A percentile compares a stretch with the other conserved stretches of the same genome.
phyloP scores from a whole-genome alignment of 2,888 invertebrate species.

The Minunthozetes semirufus region DNA sequence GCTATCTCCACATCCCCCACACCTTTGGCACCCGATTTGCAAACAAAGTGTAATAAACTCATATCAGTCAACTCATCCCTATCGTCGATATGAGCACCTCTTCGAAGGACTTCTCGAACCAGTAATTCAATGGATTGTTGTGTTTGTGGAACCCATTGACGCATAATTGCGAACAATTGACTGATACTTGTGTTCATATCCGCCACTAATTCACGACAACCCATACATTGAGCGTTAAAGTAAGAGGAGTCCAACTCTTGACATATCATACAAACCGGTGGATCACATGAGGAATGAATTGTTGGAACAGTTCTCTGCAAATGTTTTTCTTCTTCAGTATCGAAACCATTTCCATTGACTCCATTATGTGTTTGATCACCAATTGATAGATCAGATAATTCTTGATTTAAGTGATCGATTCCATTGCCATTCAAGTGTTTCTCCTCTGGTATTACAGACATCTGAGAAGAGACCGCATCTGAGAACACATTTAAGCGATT shows the following conservation, averaged over 20 bases:
- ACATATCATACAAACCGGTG: slow-evolving; percentile 51
- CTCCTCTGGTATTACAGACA: not conserved
- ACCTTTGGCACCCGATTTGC: slow-evolving; percentile 52
- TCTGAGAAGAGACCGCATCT: not conserved
- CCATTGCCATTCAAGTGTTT: not conserved
- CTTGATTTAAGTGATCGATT: not conserved
- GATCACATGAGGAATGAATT: slow-evolving; percentile 51
- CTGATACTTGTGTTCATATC: slow-evolving; percentile 48
- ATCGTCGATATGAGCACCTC: slow-evolving; percentile 52
- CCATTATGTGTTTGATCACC: not conserved
- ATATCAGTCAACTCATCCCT: slow-evolving; percentile 53
- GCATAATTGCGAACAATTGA: slow-evolving; percentile 52
- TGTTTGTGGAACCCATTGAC: slow-evolving; percentile 54
- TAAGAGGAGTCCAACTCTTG: slow-evolving; percentile 49
- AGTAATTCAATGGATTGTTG: slow-evolving; percentile 51
- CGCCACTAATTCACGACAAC: slow-evolving; percentile 48
- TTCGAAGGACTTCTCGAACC: slow-evolving; percentile 50
- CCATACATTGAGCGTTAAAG: slow-evolving; percentile 51
- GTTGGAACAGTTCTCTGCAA: slow-evolving; percentile 43
- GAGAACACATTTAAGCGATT: not conserved
- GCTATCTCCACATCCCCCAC: slow-evolving; percentile 46
- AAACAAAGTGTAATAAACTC: slow-evolving; percentile 53
- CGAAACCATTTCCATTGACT: not conserved
- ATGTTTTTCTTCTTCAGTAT: not conserved
- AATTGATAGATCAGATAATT: not conserved